Conservation (phyloP, 2,797 vertebrate genomes). For the Eulemur rubriventer region DNA sequence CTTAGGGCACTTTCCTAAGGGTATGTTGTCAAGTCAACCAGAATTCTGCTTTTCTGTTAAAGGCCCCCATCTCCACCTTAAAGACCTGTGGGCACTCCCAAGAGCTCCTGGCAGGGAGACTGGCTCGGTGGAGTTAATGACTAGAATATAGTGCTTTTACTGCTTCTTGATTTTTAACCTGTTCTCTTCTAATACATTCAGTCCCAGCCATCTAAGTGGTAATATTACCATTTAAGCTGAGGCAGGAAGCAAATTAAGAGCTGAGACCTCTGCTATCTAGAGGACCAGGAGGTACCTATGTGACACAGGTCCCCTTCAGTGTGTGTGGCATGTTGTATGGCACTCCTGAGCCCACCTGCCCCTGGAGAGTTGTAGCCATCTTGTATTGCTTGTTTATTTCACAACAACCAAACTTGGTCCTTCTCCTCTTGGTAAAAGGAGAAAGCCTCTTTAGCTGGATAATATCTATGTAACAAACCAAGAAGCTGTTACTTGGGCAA, state of each 20-base stretch:
- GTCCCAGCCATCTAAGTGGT: not conserved
- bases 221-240: not conserved
- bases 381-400: conserved; percentile 49
- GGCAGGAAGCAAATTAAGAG: not conserved
- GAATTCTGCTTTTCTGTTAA: not conserved
- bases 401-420: not conserved
- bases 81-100: conserved; percentile 27
- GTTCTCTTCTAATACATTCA: not conserved
- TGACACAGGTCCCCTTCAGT: not conserved
- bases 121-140: not conserved
- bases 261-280: conserved; percentile 18
- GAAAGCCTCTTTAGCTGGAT: not conserved
- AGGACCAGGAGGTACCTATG: not conserved
- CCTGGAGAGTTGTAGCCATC: conserved; percentile 18
- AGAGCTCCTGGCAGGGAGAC: not conserved
- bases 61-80: not conserved
- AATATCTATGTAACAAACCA: not conserved
- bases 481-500: not conserved
- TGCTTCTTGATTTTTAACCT: not conserved
- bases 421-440: conserved; percentile 24
- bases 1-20: conserved; percentile 17
- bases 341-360: not conserved
- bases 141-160: not conserved
- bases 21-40: conserved; percentile 51
- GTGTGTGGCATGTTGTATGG: too few species aligned